Percentiles rank a stretch among this genome's conserved stretches.
phyloP scores from a whole-genome alignment of 2,888 invertebrate genomes.

The Epinotia bilunana region DNA sequence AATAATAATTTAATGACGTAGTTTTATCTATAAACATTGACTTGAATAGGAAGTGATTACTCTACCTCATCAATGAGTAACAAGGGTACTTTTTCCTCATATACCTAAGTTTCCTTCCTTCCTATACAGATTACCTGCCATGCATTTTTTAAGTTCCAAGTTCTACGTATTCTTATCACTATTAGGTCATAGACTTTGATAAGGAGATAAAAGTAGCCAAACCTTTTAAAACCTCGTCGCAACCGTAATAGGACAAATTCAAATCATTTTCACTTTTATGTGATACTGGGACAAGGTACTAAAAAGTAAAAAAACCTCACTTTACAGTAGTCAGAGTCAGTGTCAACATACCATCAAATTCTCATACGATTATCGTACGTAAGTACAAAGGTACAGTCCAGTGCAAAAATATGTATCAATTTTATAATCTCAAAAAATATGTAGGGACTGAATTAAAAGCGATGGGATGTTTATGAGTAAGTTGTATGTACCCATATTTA shows the following conservation, averaged over 20 bases:
- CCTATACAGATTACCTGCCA: not conserved
- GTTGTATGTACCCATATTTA: no score
- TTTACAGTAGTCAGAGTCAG: no score
- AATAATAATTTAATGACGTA: not conserved
- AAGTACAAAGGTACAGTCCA: no score
- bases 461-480: no score
- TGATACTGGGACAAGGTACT: no score
- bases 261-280: no score
- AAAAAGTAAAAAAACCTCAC: no score
- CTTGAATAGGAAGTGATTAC: not conserved
- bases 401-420: no score
- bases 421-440: no score
- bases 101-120: not conserved
- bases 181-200: not conserved
- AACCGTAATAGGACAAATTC: not conserved
- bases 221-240: not conserved
- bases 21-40: not conserved
- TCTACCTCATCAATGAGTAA: slow-evolving; percentile 6
- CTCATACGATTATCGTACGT: no score
- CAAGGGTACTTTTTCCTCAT: not conserved
- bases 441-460: no score
- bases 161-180: slow-evolving; percentile 1
- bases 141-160: not conserved
- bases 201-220: not conserved
- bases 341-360: no score